A percentile compares a stretch with the other conserved stretches of the same genome.
Evolutionary conservation across 2,888 invertebrate species (phyloP).

Genomic region (Litoditis marina): DNA sequence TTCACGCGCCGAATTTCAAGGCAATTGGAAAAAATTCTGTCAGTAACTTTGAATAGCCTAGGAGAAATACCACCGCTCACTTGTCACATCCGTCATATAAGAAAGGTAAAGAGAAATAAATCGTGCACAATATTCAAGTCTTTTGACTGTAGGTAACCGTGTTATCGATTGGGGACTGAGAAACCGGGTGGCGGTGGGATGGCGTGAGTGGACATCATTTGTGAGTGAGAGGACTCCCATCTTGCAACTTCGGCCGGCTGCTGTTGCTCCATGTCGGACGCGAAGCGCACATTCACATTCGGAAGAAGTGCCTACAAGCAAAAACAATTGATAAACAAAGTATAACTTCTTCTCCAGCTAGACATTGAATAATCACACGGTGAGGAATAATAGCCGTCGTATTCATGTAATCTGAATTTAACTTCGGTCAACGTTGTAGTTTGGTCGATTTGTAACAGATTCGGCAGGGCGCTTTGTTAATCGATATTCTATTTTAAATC

Average conservation of each 20-base stretch:
- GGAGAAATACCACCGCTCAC: too few species aligned
- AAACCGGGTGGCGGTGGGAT: constrained; percentile 44
- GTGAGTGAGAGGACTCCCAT: neutral
- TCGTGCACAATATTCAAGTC: neutral
- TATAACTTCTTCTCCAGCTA: neutral
- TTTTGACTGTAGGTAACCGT: neutral
- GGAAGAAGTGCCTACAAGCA: constrained; percentile 47
- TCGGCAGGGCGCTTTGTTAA: too few species aligned
- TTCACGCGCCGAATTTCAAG: too few species aligned
- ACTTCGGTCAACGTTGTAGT: too few species aligned
- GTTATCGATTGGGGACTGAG: constrained; percentile 33
- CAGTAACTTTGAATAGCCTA: too few species aligned
- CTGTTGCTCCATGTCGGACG: constrained; percentile 29
- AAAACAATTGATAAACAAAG: constrained; percentile 20
- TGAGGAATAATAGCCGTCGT: too few species aligned
- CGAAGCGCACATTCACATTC: constrained; percentile 56
- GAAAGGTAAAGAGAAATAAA: constrained; percentile 12
- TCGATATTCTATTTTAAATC: too few species aligned
- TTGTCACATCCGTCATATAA: constrained; percentile 1
- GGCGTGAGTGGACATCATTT: constrained; percentile 7
- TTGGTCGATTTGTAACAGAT: too few species aligned
- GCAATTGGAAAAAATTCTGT: too few species aligned
- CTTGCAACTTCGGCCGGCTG: constrained; percentile 1
- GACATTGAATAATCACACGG: neutral
- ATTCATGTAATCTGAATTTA: too few species aligned